Percentiles rank a stretch among this genome's conserved stretches.
Evolutionary conservation across 2,888 invertebrate species (phyloP).

Genomic region (Leistus spinibarbis): DNA sequence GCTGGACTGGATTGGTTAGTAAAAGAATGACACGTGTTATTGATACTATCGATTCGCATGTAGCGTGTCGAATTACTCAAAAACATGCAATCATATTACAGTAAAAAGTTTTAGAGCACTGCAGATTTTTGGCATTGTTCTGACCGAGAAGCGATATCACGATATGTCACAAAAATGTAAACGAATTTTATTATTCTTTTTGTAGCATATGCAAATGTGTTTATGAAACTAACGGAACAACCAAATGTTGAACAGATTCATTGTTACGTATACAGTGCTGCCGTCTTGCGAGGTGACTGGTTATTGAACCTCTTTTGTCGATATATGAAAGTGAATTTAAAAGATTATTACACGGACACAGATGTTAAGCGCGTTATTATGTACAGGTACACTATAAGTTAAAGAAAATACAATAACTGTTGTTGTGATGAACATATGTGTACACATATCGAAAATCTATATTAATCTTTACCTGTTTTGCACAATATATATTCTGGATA

Average conservation of each 20-base stretch:
- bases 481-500: background rate
- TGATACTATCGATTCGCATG: background rate
- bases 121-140: no score
- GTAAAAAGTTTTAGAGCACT: no score
- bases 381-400: background rate
- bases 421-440: background rate
- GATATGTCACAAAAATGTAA: no score
- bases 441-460: background rate
- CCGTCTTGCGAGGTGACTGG: background rate
- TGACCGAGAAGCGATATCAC: no score
- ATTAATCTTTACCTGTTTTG: background rate
- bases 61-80: no score
- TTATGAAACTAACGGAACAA: conserved; percentile 32
- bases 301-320: conserved; percentile 9
- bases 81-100: no score
- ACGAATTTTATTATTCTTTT: no score
- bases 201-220: conserved; percentile 25
- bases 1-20: background rate
- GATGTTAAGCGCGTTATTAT: background rate
- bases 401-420: background rate
- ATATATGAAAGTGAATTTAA: background rate
- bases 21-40: background rate
- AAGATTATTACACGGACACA: background rate
- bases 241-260: conserved; percentile 11
- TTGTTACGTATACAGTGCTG: conserved; percentile 12